phyloP scores from a whole-genome alignment of 2,113 vertebrate genomes.

The Rynchops niger region DNA sequence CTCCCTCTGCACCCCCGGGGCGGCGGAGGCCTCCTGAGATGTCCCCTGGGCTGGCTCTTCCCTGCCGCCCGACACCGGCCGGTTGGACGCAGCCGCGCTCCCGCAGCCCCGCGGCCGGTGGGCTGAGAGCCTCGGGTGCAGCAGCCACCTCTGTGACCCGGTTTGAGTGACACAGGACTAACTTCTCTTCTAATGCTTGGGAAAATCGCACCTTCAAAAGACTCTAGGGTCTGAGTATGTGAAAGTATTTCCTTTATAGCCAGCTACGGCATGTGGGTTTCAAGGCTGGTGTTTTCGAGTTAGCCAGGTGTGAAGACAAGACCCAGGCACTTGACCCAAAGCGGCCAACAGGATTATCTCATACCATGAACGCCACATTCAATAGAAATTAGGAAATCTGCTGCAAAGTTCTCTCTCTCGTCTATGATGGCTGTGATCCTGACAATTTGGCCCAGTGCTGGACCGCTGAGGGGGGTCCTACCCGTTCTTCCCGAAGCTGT shows the following conservation, averaged over 20 bases:
- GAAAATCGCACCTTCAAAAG: neutral
- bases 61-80: neutral
- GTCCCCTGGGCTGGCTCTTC: too few species aligned
- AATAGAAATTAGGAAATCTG: neutral
- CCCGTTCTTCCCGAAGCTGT: neutral
- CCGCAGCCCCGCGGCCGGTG: neutral
- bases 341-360: neutral
- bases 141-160: neutral
- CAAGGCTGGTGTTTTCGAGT: too few species aligned
- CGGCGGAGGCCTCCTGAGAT: neutral
- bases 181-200: neutral
- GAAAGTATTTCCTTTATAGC: too few species aligned
- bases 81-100: neutral
- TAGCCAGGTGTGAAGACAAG: neutral
- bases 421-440: neutral
- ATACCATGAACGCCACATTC: neutral
- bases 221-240: neutral
- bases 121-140: fast-evolving
- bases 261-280: too few species aligned
- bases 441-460: too few species aligned
- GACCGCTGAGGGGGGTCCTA: neutral
- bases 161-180: too few species aligned
- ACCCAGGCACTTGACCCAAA: neutral
- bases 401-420: neutral
- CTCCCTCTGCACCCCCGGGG: neutral